Base-by-base conservation (phyloP, 2,888 invertebrate genomes). In the Drosophila fungiperda region DNA sequence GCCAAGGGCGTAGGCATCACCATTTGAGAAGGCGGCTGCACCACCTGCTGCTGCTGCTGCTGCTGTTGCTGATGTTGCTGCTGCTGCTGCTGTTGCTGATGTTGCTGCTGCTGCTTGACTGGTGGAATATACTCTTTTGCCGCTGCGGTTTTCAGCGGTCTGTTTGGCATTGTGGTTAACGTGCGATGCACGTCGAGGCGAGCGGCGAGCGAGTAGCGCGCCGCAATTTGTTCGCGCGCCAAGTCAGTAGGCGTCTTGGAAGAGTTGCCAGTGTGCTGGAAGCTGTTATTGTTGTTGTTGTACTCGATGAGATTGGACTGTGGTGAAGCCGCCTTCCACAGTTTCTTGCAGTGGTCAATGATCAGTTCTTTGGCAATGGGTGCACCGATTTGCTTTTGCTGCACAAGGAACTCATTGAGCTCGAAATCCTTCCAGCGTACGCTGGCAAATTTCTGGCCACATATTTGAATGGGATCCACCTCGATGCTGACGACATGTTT, bases 371-470 rank as follows among this genome's bases (percentile, higher is more conserved):
- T 90, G 63, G 82, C 78, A 54, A 93, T 87, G 6, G 91, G 89
- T 40, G 90, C 92, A 36, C 92, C 92, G 35, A 92, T 90, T 68
- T 91, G 90, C 67, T 91, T 92, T 53, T 92, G 93, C 57, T 92
- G 85, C 74, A 93, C 90, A 6, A 92, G 75, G 68, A 87, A 93
- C 66, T 92, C 92, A 32, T 86, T 85, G 3, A 92, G 88, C 64
- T 91, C 89, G 48, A 92, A 92, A 65, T 92, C 92, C 45, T 92
- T 92, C 92, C 93, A 92, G 69, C 89, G 90, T 62, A 93, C 87
- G 59, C 82, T 88, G 73, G 91, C 91, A 76, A 93, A 92, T 80
- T 91, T 92, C 71, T 92, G 90, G 57, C 85, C 90, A 53, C 77
- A 90, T 57, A 91, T 85, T 80, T 92, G 68, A 12, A 50, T 68